Conservation (phyloP, 2,113 vertebrate species). For the Cavia aperea region DNA sequence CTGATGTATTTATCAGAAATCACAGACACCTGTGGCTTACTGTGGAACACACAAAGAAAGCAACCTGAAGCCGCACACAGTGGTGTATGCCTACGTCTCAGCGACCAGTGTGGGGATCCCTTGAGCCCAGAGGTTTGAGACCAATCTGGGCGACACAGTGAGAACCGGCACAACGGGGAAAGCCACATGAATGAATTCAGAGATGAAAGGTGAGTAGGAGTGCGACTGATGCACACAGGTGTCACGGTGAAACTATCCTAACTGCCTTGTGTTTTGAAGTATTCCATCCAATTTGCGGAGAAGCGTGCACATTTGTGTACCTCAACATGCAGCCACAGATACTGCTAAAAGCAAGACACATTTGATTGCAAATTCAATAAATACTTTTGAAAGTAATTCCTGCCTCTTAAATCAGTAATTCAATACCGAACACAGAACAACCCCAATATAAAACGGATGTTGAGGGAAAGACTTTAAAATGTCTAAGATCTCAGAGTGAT, state of each 20-base stretch:
- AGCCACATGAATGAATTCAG: neutral
- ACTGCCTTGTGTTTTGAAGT: neutral
- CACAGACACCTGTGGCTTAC: neutral
- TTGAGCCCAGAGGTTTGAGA: neutral
- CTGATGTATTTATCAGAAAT: neutral
- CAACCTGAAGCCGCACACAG: neutral
- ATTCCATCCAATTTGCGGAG: neutral
- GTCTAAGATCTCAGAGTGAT: slow-evolving; percentile 11
- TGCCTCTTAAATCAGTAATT: slow-evolving; percentile 14
- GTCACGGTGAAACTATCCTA: neutral
- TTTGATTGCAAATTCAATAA: neutral
- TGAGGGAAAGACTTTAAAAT: neutral
- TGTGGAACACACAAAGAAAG: neutral
- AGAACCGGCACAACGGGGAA: neutral
- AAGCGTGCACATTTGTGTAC: neutral
- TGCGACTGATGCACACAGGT: neutral
- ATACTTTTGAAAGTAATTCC: slow-evolving; percentile 11
- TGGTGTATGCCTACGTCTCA: neutral
- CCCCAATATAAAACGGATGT: neutral
- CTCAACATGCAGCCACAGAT: neutral
- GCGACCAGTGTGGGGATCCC: neutral
- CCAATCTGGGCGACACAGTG: neutral
- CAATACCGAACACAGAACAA: neutral
- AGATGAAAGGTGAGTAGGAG: neutral
- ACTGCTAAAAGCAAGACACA: neutral